These are phyloP conservation scores for Atractosteus spatula DNA, from an alignment of 2,113 vertebrate species.

Conservation along the genomic window DNA sequence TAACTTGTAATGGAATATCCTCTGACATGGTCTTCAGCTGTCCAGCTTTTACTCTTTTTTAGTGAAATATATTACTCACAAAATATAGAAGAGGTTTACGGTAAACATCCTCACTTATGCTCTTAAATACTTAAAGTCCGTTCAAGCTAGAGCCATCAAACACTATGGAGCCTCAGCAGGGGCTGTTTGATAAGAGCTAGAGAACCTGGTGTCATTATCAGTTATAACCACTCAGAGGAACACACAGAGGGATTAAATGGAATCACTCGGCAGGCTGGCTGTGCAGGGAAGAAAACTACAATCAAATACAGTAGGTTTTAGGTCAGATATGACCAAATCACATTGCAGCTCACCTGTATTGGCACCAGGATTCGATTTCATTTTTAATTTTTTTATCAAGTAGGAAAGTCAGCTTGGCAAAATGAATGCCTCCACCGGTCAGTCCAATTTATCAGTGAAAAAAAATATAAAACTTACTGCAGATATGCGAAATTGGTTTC, in stretches of 20 bases:
- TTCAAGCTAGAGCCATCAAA: background rate
- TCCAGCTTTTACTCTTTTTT: too few relatives aligned
- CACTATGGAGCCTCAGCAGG: background rate
- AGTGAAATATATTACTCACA: too few relatives aligned
- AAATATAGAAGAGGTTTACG: too few relatives aligned
- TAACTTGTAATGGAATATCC: too few relatives aligned
- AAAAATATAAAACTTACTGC: background rate
- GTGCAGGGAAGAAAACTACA: background rate
- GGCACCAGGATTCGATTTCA: constrained; percentile 15
- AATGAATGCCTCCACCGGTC: constrained; percentile 63
- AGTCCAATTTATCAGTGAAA: constrained; percentile 55
- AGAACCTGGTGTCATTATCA: background rate
- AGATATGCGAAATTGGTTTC: too few relatives aligned
- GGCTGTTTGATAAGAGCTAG: background rate
- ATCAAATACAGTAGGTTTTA: background rate
- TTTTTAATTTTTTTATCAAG: constrained; percentile 47
- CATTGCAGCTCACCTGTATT: constrained; percentile 21
- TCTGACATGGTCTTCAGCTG: too few relatives aligned
- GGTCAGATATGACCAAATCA: background rate
- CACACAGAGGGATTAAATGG: background rate
- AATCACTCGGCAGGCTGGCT: background rate
- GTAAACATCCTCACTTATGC: background rate
- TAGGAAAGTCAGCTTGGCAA: constrained; percentile 51
- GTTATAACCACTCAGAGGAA: background rate
- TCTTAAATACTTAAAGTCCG: background rate